Conservation (phyloP, 2,113 vertebrate genomes). For the Myotis lucifugus region DNA sequence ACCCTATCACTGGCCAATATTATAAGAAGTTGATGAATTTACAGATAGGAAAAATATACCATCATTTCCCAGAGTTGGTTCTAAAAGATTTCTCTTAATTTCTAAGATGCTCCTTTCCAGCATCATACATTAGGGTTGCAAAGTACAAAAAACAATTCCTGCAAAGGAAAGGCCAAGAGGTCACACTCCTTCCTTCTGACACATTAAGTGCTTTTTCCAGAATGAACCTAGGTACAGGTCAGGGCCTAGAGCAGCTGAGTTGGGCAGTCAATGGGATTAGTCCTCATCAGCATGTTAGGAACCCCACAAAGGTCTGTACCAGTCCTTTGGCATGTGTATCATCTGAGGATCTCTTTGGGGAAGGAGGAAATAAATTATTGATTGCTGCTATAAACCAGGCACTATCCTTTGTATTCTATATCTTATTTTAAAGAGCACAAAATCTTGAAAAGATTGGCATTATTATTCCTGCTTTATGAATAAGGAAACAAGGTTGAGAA, state of each 20-base stretch:
- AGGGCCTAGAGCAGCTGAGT: background rate
- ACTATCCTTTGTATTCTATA: background rate
- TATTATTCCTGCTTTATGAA: conserved; percentile 19
- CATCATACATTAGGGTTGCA: background rate
- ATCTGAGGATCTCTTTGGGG: background rate
- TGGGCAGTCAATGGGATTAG: background rate
- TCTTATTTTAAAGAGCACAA: background rate
- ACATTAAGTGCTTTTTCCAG: background rate
- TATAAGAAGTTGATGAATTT: background rate
- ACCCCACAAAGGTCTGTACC: background rate
- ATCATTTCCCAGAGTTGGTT: background rate
- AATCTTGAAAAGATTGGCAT: background rate
- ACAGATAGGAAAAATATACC: background rate
- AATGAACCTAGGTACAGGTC: background rate
- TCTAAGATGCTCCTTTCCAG: background rate
- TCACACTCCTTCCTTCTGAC: background rate
- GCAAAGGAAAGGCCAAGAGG: background rate
- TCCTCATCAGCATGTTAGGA: background rate
- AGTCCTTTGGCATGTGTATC: background rate
- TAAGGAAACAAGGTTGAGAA: background rate
- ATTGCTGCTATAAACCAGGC: background rate
- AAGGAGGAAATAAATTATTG: background rate
- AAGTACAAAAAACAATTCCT: background rate
- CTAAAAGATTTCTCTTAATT: background rate
- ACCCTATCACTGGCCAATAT: background rate